Base-by-base conservation (phyloP, 2,888 invertebrate species). In the Lasioglossum oenotherae region DNA sequence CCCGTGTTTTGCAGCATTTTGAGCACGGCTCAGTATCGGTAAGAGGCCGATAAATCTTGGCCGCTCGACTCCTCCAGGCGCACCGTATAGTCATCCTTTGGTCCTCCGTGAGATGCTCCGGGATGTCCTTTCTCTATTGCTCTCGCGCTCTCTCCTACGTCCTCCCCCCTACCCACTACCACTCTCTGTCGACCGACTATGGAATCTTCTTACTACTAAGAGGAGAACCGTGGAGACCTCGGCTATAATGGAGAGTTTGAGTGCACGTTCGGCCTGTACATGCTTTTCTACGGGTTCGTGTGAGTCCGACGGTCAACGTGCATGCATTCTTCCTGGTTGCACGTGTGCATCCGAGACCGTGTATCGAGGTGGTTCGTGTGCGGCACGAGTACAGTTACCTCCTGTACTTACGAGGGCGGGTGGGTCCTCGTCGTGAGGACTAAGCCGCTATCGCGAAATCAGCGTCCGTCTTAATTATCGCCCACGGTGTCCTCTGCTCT, bases 401-500 rank as follows among this genome's bases (percentile, higher is more conserved):
- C 83, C 81, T 73, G 76, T 86, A 71, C 85, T 91, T 91, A 88
- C 88, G 87, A 91, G 91, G 88, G 91, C 91, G 91, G 90, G 88
- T 89, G 89, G 91, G 89, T 91, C 90, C 89, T 88, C 91, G 88
- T 91, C 92, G 92, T 92, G 93, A 91, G 91, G 90, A 88, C 89
- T 85, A 82, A 88, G 87, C 87, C 90, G 89, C 93, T 94, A 95
- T 94, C 94, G 92, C 92, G 92, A 90, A 93, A 95, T 95, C 95
- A 94, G 93, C 94, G 94, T 95, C 93, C 93, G 94, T 95, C 95
- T 95, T 95, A 95, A 95, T 95, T 95, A 95, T 95, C 94, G 93
- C 94, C 93, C 93, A 92, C 90, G 90, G 92, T 91, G 92, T 91
- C 91, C 89, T 88, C 90, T 79, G 78, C 67, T 64, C 78, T 77